A percentile compares a stretch with the other conserved stretches of the same genome.
Conservation (phyloP, 1,140 invertebrate genomes). For the Potamilus streckersoni region DNA sequence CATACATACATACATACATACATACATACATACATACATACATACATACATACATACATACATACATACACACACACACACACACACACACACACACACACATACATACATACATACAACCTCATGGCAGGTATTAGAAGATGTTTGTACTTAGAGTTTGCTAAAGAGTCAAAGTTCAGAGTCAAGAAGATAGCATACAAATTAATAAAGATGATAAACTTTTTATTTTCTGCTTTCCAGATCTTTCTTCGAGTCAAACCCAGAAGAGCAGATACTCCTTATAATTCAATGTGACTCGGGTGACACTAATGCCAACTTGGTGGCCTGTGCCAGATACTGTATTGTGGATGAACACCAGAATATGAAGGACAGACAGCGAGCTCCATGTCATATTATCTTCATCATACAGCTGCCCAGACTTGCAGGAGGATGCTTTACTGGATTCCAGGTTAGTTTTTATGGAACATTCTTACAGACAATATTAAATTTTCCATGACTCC, state of each 20-base stretch:
- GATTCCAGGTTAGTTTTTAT: constrained; percentile 50
- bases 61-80: no score
- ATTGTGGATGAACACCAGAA: constrained; percentile 28
- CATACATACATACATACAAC: no score
- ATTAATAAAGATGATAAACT: no score
- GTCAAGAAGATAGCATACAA: no score
- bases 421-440: constrained; percentile 47
- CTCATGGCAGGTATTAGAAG: no score
- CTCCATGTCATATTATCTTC: constrained; percentile 40
- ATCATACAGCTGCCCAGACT: constrained; percentile 53
- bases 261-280: constrained; percentile 37
- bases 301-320: constrained; percentile 41
- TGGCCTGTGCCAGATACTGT: constrained; percentile 52
- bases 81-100: no score
- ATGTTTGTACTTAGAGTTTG: no score
- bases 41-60: no score
- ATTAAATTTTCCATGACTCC: background rate
- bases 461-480: background rate
- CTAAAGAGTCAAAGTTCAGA: no score
- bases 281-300: constrained; percentile 58
- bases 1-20: no score
- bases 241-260: constrained; percentile 26
- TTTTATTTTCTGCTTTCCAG: constrained; percentile 17
- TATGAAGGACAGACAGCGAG: constrained; percentile 28
- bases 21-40: no score